These are phyloP conservation scores for Gouania willdenowi DNA, from an alignment of 2,797 vertebrate species.

Conservation along the genomic window DNA sequence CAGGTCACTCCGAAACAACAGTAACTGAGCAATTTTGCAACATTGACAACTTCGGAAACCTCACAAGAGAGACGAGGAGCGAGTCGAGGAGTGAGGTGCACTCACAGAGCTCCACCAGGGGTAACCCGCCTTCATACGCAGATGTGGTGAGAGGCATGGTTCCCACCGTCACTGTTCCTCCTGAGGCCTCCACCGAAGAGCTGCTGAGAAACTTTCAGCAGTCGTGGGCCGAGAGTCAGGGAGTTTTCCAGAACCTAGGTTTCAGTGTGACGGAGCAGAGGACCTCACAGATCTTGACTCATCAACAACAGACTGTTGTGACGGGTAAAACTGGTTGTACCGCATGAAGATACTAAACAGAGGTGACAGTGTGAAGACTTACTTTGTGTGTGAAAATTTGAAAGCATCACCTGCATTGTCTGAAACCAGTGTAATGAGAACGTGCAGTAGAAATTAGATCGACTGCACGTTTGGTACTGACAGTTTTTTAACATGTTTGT, in stretches of 20 bases:
- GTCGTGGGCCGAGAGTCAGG: constrained; percentile 86
- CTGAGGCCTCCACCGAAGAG: constrained; percentile 75
- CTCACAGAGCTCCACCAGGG: constrained; percentile 68
- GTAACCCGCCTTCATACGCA: constrained; percentile 87
- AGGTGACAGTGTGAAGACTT: constrained; percentile 54
- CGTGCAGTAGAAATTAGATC: too few species aligned
- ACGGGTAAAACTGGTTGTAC: constrained; percentile 80
- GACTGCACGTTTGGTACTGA: too few species aligned
- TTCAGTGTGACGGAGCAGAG: constrained; percentile 79
- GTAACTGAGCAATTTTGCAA: constrained; percentile 72
- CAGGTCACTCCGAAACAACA: constrained; percentile 56
- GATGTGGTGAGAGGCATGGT: constrained; percentile 85
- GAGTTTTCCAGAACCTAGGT: constrained; percentile 80
- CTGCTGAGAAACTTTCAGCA: constrained; percentile 85
- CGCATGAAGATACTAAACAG: constrained; percentile 69
- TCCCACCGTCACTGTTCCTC: constrained; percentile 70
- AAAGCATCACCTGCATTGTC: constrained; percentile 24
- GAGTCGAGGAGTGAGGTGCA: constrained; percentile 58
- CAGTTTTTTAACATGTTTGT: too few species aligned
- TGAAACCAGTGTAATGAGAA: too few species aligned
- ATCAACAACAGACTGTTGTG: constrained; percentile 78
- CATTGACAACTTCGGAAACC: constrained; percentile 74
- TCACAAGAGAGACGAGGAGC: constrained; percentile 51
- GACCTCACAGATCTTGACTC: constrained; percentile 77
- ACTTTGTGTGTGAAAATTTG: constrained; percentile 27